Base-by-base conservation (phyloP, 53 echinoderm and acorn worm genomes). In the Henricia sp. region DNA sequence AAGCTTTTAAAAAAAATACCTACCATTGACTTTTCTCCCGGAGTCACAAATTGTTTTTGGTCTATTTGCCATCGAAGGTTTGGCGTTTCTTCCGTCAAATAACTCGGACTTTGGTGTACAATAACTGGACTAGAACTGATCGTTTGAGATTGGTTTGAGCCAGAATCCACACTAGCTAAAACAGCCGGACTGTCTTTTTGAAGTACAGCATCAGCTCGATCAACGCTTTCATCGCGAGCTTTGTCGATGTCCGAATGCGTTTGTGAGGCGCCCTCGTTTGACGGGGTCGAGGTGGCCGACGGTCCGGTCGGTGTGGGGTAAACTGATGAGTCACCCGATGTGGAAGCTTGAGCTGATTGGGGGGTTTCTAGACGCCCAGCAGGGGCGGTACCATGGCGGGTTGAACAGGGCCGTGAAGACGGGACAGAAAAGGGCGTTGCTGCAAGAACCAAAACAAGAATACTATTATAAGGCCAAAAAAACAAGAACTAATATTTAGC, bases 21-120 rank as follows among this genome's bases (percentile, higher is more conserved):
- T 85, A 86, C 86, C 86, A 76, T 42, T 52, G 86, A 75, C 6
- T 86, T 53, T 17, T 86, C 67, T 16, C 52, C 86, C 10, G 86
- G 86, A 52, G 86, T 86, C 35, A 29, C 2, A 41, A 80, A 80
- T 42, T 28, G 63, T 33, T 50, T 63, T 11, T 63, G 63, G 63
- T 64, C 64, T 33, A 32, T 25, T 64, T 64, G 44, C 80, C 80
- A 80, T 29, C n/a, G 23, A 12, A 56, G 26, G 8, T 26, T 43
- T 1, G 76, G 76, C 6, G 59, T 76, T 1, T 29, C 76, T n/a
- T 25, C 37, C 16, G 57, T 38, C 29, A 41, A 39, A 34, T 41
- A 27, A 41, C 59, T 43, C 8, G 48, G 16, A 70, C 37, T 73
- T 37, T 59, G 57, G 8, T 58, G 17, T 4, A 59, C 24, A 6